These are phyloP conservation scores for Numida meleagris DNA, from an alignment of 2,113 vertebrate genomes.

Conservation along the genomic window DNA sequence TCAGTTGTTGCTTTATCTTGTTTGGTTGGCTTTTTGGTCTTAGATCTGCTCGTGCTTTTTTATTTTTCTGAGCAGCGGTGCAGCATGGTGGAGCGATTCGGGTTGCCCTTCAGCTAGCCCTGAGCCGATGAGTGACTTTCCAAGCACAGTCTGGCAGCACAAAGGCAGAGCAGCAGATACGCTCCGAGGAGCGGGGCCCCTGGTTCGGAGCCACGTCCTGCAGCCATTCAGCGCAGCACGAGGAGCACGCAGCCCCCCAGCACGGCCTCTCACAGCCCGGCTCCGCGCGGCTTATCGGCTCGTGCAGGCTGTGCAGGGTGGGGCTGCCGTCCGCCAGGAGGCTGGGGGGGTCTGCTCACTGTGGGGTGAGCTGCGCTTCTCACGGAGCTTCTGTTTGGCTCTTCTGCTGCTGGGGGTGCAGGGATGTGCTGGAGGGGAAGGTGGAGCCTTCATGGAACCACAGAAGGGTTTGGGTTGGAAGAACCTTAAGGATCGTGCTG, in stretches of 20 bases:
- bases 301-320: conserved; percentile 6
- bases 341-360: not conserved
- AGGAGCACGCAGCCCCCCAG: too few species aligned
- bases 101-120: not conserved
- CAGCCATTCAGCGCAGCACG: not conserved
- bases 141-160: not conserved
- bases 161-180: too few species aligned
- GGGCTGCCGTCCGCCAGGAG: not conserved
- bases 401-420: accelerated
- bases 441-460: not conserved
- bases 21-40: not conserved
- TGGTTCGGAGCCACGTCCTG: not conserved
- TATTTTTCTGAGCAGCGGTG: accelerated
- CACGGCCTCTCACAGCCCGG: not conserved
- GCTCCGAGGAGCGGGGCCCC: not conserved
- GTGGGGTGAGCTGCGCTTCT: not conserved
- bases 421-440: not conserved
- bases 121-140: not conserved
- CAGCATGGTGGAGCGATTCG: not conserved
- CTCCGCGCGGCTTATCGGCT: conserved; percentile 35
- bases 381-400: accelerated
- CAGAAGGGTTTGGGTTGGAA: not conserved
- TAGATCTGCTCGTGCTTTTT: not conserved
- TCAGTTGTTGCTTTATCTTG: not conserved
- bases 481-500: not conserved